A percentile compares a stretch with the other conserved stretches of the same genome.
Conservation (phyloP, 2,888 invertebrate species). For the Helicoverpa assulta region DNA sequence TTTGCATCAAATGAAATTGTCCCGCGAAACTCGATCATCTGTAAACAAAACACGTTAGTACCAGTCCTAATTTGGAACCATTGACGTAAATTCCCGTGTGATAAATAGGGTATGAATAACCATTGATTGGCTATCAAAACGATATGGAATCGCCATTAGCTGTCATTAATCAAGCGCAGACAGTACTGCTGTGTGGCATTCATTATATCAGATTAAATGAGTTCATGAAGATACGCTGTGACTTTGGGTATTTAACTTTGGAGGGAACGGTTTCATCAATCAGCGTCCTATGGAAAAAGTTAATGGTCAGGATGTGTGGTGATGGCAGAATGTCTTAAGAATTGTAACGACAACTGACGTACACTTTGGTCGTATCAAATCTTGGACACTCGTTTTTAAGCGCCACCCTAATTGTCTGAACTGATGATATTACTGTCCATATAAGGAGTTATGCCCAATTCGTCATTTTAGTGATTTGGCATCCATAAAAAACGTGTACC, state of each 20-base stretch:
- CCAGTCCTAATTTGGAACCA: constrained; percentile 58
- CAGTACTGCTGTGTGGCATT: constrained; percentile 20
- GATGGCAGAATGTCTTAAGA: too few relatives aligned
- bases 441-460: too few relatives aligned
- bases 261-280: neutral
- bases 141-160: constrained; percentile 61
- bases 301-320: too few relatives aligned
- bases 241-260: neutral
- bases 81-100: constrained; percentile 64
- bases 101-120: constrained; percentile 44
- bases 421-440: neutral
- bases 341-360: too few relatives aligned
- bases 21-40: constrained; percentile 30
- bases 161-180: constrained; percentile 57
- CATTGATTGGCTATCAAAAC: constrained; percentile 50
- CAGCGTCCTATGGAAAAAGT: too few relatives aligned
- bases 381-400: too few relatives aligned
- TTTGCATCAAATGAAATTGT: constrained; percentile 47
- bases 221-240: neutral
- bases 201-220: constrained; percentile 8
- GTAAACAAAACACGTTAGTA: constrained; percentile 46
- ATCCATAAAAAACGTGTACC: too few relatives aligned
- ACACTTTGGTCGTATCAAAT: too few relatives aligned
- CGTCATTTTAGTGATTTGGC: too few relatives aligned
- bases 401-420: too few relatives aligned